Evolutionary conservation across 2,113 vertebrate species (phyloP), one percentile per base, ranked within the genome.

Genomic region (Bambusicola thoracicus): DNA sequence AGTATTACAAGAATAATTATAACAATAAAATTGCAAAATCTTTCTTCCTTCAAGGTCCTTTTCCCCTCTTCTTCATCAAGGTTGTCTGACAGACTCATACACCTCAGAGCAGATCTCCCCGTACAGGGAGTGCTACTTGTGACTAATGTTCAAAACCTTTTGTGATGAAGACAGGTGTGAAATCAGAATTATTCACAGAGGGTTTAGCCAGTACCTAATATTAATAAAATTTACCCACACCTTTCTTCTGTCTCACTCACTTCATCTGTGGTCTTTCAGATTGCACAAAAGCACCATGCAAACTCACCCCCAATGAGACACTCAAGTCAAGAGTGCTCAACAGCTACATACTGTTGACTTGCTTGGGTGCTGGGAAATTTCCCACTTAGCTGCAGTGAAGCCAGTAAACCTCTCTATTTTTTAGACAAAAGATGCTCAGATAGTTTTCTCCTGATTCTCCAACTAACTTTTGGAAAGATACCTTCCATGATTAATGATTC

Each of bases 201-300:
- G 8, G 21, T 68, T 34, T 56, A 81, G 22, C 25, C 48, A 13
- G 4, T 51, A 69, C 13, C 11, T 63, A n/a, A 44, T 58, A n/a
- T 20, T 11, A 69, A 48, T 29, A 44, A 18, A 6, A 10, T 36
- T 30, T 41, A 67, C 16, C 13, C 0, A 0, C 2, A 19, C 11
- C 48, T 73, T 81, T 32, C 41, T 55, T 27, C 32, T 43, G 19
- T n/a, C 16, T 68, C 49, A 13, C n/a, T 61, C 9, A 2, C 10
- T 27, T 58, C 38, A 36, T 25, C n/a, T 2, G 3, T 6, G 13
- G 13, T 43, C 51, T 34, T 80, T 85, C 43, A 46, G 25, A 27
- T 36, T 36, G 24, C 62, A 82, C 34, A 74, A 70, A 40, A 88
- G 32, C 24, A 17, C 11, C 22, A 41, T 8, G 20, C 25, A 90